A percentile compares a stretch with the other conserved stretches of the same genome.
These are phyloP conservation scores for Lumbricus terrestris DNA, from an alignment of 2,888 invertebrate genomes.

Conservation along the genomic window DNA sequence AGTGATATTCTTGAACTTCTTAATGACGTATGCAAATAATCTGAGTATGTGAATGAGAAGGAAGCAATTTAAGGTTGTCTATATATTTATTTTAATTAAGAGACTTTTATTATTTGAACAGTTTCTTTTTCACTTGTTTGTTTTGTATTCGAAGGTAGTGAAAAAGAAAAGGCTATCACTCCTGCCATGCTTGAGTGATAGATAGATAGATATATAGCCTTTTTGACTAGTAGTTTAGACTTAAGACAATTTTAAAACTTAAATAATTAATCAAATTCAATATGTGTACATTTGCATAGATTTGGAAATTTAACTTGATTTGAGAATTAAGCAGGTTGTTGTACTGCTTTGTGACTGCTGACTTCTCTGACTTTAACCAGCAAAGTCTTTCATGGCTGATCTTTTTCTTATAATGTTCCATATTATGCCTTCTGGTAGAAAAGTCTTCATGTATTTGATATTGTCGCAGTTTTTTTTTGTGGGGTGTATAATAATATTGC, in stretches of 20 bases:
- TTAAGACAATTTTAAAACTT: background rate
- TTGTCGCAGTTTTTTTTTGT: background rate
- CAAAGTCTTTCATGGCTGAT: background rate
- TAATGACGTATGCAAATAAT: background rate
- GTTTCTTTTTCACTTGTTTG: background rate
- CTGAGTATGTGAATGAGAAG: background rate
- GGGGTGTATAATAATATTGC: background rate
- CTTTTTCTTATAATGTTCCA: background rate
- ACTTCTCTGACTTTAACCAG: background rate
- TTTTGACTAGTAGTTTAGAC: background rate
- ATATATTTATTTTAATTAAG: background rate
- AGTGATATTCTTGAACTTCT: background rate
- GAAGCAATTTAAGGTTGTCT: background rate
- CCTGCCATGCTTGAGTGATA: too few relatives aligned
- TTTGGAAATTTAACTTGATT: background rate
- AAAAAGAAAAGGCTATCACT: background rate
- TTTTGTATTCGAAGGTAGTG: background rate
- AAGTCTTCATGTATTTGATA: background rate
- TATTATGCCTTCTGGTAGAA: background rate
- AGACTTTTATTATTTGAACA: background rate
- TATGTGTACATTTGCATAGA: background rate
- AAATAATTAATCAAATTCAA: background rate
- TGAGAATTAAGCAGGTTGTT: too few relatives aligned
- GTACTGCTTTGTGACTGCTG: too few relatives aligned
- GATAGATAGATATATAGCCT: too few relatives aligned